Evolutionary conservation across 2,888 invertebrate genomes (phyloP), one percentile per base, ranked within the genome.

Genomic region (Pinctada fucata): DNA sequence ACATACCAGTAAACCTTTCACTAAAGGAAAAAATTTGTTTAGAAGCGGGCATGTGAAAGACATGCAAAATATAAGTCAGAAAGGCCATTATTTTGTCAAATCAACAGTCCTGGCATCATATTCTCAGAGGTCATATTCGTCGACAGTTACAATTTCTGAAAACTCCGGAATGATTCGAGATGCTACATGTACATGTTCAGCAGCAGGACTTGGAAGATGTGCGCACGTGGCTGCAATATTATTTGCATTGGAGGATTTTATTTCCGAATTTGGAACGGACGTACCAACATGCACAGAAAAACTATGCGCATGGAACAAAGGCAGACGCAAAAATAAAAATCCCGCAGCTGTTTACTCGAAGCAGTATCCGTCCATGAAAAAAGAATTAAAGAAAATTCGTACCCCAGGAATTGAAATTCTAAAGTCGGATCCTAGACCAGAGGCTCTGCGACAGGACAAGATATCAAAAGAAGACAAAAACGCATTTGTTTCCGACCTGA

Each of bases 21-120:
- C 65, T 5, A 65, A 65, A 65, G 65, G 65, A 10, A 65, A 10
- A 65, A 8, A 10, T 4, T 13, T 4, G 31, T 65, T 4, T 65
- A 65, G 65, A 65, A 65, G 65, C 31, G 65, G 65, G 31, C 8
- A 65, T 65, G 65, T 65, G 4, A 65, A n/a, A 65, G 31, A 31
- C 31, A 31, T 31, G 31, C 31, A 31, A 31, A 31, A 31, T 31
- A 31, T 31, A 31, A 31, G 31, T 5, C 65, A 65, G 65, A 8
- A 65, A 65, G 65, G 13, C 5, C 13, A 67, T 13, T 67, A 67
- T 13, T 67, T 67, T 67, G 4, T 48, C 8, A 67, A 67, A 67
- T 16, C 67, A 8, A 67, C 67, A 67, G 16, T 67, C 13, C 65
- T 8, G 4, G 65, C 65, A 65, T 65, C 65, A 4, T 67, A 67